Percentiles rank a stretch among this genome's conserved stretches.
Evolutionary conservation across 2,113 vertebrate genomes (phyloP).

Genomic region (Nerophis ophidion): DNA sequence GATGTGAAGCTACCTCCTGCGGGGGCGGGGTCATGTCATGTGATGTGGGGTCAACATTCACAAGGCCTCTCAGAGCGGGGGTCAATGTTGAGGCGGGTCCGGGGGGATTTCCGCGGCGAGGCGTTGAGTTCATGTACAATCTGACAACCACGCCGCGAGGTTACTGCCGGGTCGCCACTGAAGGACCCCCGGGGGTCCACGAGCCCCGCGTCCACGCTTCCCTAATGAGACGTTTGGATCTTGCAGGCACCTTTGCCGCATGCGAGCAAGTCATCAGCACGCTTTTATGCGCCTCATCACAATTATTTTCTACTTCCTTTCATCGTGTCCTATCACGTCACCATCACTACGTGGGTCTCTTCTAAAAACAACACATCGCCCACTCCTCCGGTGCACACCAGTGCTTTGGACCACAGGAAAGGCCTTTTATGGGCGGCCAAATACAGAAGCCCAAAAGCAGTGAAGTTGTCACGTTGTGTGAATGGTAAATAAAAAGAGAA

Average conservation of each 20-base stretch:
- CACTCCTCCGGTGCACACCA: neutral
- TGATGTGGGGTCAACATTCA: conserved; percentile 51
- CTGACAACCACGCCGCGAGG: conserved; percentile 38
- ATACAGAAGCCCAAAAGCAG: neutral
- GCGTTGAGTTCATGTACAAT: conserved; percentile 30
- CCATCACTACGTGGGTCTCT: neutral
- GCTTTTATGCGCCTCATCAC: conserved; percentile 1
- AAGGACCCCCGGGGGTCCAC: conserved; percentile 7
- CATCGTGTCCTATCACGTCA: neutral
- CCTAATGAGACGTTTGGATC: conserved; percentile 37
- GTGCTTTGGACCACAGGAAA: neutral
- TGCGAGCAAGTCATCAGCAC: neutral
- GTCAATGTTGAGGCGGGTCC: conserved; percentile 42
- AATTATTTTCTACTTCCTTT: conserved; percentile 8
- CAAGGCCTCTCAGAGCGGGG: conserved; percentile 23
- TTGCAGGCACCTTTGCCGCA: conserved; percentile 19
- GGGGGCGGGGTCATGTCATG: neutral
- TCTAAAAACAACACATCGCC: neutral
- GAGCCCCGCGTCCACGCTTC: conserved; percentile 6
- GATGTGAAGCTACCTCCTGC: conserved; percentile 15
- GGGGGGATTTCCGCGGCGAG: conserved; percentile 31
- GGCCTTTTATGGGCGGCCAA: too few species aligned
- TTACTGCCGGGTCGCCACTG: conserved; percentile 26
- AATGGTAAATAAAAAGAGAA: too few species aligned
- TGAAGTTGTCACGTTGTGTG: too few species aligned